Conservation (phyloP, 1,140 invertebrate genomes). For the Phenacoccus solenopsis region DNA sequence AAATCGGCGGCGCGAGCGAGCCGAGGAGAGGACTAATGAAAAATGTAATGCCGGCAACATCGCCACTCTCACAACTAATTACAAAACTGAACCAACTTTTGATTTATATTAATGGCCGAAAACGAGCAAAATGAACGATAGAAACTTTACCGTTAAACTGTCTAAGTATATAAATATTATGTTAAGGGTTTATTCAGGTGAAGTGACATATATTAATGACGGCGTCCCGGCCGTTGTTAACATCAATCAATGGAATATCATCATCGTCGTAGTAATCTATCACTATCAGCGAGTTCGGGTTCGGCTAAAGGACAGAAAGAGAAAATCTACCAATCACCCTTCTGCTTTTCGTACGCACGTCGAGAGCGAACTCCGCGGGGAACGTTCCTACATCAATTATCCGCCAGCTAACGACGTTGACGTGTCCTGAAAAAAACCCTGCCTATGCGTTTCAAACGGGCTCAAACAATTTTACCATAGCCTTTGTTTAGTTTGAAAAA, state of each 20-base stretch:
- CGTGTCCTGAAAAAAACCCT: neutral
- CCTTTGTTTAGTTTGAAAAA: no score
- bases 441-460: neutral
- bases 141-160: conserved; percentile 6
- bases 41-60: no score
- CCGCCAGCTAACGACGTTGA: neutral
- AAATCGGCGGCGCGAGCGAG: no score
- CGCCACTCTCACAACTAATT: neutral
- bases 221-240: neutral
- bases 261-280: conserved; percentile 9
- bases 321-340: neutral
- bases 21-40: no score
- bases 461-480: no score
- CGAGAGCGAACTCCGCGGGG: neutral
- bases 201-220: conserved; percentile 18
- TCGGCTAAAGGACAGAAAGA: neutral
- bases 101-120: conserved; percentile 13
- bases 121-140: neutral
- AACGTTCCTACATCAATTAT: neutral
- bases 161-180: conserved; percentile 16
- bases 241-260: conserved; percentile 15
- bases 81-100: conserved; percentile 6
- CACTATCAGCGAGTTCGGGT: neutral
- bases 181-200: conserved; percentile 16
- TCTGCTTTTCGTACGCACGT: neutral